These are phyloP conservation scores for Hyles euphorbiae DNA, from an alignment of 1,140 invertebrate genomes.

Conservation along the genomic window DNA sequence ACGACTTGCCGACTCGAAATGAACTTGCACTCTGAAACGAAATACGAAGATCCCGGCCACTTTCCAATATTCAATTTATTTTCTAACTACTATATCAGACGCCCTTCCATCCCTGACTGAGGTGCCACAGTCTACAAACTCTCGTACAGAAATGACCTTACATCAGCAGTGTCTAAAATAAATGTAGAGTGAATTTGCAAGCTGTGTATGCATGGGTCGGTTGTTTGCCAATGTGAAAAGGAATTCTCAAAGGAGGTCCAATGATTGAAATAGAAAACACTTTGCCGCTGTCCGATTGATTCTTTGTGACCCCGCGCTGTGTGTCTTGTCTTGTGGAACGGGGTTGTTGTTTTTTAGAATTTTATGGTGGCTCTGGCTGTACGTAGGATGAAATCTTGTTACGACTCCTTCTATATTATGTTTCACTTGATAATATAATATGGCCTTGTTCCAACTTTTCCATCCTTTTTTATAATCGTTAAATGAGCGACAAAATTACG, in stretches of 20 bases:
- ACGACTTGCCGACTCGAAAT: slow-evolving; percentile 40
- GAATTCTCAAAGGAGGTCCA: slow-evolving; percentile 47
- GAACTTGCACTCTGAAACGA: slow-evolving; percentile 35
- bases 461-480: too few relatives aligned
- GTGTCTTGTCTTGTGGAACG: slow-evolving; percentile 39
- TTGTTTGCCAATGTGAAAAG: slow-evolving; percentile 31
- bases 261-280: slow-evolving; percentile 71
- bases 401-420: too few relatives aligned
- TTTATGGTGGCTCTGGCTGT: too few relatives aligned
- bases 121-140: slow-evolving; percentile 19
- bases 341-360: slow-evolving; percentile 2
- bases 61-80: slow-evolving; percentile 65
- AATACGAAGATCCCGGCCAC: slow-evolving; percentile 35
- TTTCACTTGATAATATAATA: too few relatives aligned
- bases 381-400: too few relatives aligned
- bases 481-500: too few relatives aligned
- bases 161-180: background rate
- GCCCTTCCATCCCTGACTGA: slow-evolving; percentile 5
- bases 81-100: slow-evolving; percentile 46
- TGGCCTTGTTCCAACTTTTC: too few relatives aligned
- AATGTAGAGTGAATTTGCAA: slow-evolving; percentile 8
- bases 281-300: slow-evolving; percentile 60
- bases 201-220: slow-evolving; percentile 27
- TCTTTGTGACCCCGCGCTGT: slow-evolving; percentile 45
- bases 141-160: background rate